Evolutionary conservation across 2,113 vertebrate genomes (phyloP), one percentile per base, ranked within the genome.

Genomic region (Ptilonorhynchus violaceus): DNA sequence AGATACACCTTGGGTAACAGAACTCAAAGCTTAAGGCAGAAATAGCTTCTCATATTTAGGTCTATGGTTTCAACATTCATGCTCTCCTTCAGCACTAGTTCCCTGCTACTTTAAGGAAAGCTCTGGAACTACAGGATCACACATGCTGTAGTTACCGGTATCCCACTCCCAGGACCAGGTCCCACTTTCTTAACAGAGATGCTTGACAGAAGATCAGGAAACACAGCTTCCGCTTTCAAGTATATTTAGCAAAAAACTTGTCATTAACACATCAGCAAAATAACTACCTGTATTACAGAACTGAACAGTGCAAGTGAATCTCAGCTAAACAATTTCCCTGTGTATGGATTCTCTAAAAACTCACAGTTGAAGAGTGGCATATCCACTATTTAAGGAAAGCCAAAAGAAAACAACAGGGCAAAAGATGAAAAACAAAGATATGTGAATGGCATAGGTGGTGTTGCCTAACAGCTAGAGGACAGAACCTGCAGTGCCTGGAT

Each of bases 41-140:
- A 91, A 75, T 11, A 62, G 17, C 13, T 72, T 75, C 47, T 59
- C 46, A 6, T 10, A 46, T 27, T 78, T n/a, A 88, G n/a, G 18
- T 49, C 49, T 35, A 17, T 7, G 0, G 17, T 58, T 49, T 77
- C 67, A 77, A 18, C 13, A 58, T 15, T 25, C 33, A 52, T 6
- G 53, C 64, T 89, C 63, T 94, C 86, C 64, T 91, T 93, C 91
- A 95, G 92, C 79, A 95, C 50, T 44, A 91, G 59, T 3, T 80
- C 30, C 55, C 63, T 35, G 30, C 37, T 83, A 41, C 49, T 64
- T 74, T 53, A 73, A 69, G 46, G 67, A 85, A 90, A 55, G 33
- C 42, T 84, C 55, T 63, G 39, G n/a, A 91, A 91, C 68, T 47
- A 50, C 0, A 17, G 17, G 24, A 56, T 64, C 30, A 39, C 44